Conservation (phyloP, 2,797 vertebrate species). For the Eutrigla gurnardus region DNA sequence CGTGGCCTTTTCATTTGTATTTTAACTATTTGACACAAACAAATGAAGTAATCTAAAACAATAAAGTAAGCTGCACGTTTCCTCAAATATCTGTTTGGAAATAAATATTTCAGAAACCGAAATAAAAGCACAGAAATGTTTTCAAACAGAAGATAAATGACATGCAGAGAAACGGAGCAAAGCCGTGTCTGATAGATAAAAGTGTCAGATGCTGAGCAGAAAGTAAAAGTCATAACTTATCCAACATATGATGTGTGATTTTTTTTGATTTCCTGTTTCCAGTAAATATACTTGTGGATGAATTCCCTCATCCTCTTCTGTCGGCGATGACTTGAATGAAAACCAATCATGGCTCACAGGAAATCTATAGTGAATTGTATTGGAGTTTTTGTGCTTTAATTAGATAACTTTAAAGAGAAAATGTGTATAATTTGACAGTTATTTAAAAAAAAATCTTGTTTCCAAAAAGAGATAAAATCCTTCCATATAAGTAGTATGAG, state of each 20-base stretch:
- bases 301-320: neutral
- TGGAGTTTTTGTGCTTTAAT: conserved; percentile 4
- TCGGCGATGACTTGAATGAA: neutral
- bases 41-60: neutral
- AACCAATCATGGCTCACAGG: neutral
- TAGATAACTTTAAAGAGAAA: neutral
- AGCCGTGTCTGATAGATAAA: no score
- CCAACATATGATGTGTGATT: neutral
- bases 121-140: neutral
- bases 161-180: neutral
- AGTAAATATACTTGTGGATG: neutral
- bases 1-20: neutral
- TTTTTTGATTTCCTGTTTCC: neutral
- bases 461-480: neutral
- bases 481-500: neutral
- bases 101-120: neutral
- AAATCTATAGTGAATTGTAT: neutral
- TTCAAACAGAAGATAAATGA: neutral
- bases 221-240: neutral
- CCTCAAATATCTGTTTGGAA: neutral
- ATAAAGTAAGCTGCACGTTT: neutral
- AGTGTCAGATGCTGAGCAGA: neutral
- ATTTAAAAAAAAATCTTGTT: neutral
- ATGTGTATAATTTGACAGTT: neutral
- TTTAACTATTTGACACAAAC: neutral